Evolutionary conservation across 2,113 vertebrate genomes (phyloP).

Genomic region (Pelvicachromis taeniatus): DNA sequence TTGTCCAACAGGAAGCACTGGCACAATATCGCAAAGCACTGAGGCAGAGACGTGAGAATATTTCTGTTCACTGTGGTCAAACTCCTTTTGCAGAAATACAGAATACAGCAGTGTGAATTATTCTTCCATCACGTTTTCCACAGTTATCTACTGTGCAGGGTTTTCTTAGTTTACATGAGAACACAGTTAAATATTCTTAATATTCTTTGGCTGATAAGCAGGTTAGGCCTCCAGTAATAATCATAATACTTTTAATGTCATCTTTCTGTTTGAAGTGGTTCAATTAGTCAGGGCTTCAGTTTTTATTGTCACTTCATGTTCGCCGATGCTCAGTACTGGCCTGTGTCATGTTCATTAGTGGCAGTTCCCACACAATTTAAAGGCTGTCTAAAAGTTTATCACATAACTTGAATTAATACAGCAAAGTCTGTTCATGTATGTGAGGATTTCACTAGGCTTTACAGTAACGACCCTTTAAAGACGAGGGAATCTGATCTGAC

Average conservation of each 20-base stretch:
- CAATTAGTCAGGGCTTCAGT: background rate
- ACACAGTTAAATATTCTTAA: background rate
- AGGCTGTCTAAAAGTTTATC: background rate
- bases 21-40: background rate
- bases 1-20: background rate
- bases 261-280: background rate
- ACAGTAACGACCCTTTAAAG: background rate
- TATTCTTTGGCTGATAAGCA: constrained; percentile 16
- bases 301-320: background rate
- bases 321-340: background rate
- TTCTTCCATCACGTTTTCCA: background rate
- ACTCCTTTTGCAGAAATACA: background rate
- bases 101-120: background rate
- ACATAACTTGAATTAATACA: background rate
- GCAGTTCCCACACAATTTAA: background rate
- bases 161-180: background rate
- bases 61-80: background rate
- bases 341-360: background rate
- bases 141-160: background rate
- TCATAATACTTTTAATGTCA: background rate
- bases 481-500: background rate
- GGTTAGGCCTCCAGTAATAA: background rate
- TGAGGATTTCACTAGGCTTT: background rate
- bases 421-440: background rate
- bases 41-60: background rate